Evolutionary conservation across 2,797 vertebrate genomes (phyloP), one percentile per base, ranked within the genome.

Genomic region (Syngnathus rostellatus): DNA sequence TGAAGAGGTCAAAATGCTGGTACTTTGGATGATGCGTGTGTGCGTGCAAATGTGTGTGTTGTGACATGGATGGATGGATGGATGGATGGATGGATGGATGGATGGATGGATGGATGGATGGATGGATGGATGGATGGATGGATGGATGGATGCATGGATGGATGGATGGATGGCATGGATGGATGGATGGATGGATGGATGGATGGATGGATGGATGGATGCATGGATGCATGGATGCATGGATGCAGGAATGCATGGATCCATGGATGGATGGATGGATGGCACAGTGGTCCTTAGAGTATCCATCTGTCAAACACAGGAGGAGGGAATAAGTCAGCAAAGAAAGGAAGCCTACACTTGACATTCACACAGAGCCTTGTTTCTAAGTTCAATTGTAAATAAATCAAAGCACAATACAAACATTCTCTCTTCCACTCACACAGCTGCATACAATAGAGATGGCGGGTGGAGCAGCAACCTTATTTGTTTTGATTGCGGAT

Each of bases 401-500:
- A 31, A 31, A 31, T 31, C 0, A 31, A 31, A 31, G 3, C 31
- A 31, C 3, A 4, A 31, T 31, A 4, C 31, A 31, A 31, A 31
- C 31, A 31, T 31, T 31, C 31, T 31, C 31, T 31, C 31, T 31
- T 31, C 31, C 31, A 31, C 31, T 31, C 31, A 31, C 10, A 51
- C 45, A 46, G 8, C 16, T 31, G 16, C 2, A 37, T 7, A 37
- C 1, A 40, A 19, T 31, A 53, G 62, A 63, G 63, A 66, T 39
- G n/a, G 48, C 16, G 31, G 21, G 41, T 50, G 45, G 25, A 19
- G 23, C 69, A 75, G 82, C 63, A 58, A 87, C 86, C 85, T 92
- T 76, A 99, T 92, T 99, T 99, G 93, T 99, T 99, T 91, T 99
- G 97, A 94, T 99, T 99, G 94, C 96, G 94, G 89, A 98, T 99